These are phyloP conservation scores for Macrotrachela quadricornifera DNA, from an alignment of 1,140 invertebrate species.

Conservation along the genomic window DNA sequence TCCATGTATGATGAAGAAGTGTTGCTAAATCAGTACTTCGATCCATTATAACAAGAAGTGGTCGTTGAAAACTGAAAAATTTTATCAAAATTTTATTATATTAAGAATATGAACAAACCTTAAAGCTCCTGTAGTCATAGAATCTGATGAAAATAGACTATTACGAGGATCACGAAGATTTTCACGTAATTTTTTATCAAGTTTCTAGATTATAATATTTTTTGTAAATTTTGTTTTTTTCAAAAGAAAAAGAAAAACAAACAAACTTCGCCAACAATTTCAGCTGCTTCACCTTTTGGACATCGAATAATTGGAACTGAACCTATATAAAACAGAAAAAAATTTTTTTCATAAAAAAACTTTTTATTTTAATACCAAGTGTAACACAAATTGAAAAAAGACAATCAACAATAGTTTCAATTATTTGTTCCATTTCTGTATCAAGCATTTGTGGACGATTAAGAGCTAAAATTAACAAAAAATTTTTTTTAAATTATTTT, in stretches of 20 bases:
- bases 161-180: constrained; percentile 87
- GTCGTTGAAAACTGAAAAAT: constrained; percentile 57
- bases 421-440: constrained; percentile 76
- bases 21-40: constrained; percentile 88
- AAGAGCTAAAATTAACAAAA: constrained; percentile 50
- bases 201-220: too few species aligned
- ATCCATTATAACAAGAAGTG: constrained; percentile 73
- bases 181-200: constrained; percentile 87
- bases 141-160: constrained; percentile 72
- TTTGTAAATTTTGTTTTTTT: too few species aligned
- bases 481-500: neutral
- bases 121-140: constrained; percentile 30
- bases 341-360: neutral
- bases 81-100: constrained; percentile 29
- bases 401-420: constrained; percentile 82
- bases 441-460: constrained; percentile 83
- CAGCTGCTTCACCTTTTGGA: constrained; percentile 82
- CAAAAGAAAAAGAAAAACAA: constrained; percentile 5
- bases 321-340: constrained; percentile 30
- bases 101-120: too few species aligned
- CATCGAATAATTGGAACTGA: constrained; percentile 83
- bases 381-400: constrained; percentile 93
- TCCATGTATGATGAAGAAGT: constrained; percentile 95
- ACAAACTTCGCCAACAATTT: constrained; percentile 65
- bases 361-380: constrained; percentile 36